Base-by-base conservation (phyloP, 2,888 invertebrate genomes). In the Synanthedon andrenaeformis region DNA sequence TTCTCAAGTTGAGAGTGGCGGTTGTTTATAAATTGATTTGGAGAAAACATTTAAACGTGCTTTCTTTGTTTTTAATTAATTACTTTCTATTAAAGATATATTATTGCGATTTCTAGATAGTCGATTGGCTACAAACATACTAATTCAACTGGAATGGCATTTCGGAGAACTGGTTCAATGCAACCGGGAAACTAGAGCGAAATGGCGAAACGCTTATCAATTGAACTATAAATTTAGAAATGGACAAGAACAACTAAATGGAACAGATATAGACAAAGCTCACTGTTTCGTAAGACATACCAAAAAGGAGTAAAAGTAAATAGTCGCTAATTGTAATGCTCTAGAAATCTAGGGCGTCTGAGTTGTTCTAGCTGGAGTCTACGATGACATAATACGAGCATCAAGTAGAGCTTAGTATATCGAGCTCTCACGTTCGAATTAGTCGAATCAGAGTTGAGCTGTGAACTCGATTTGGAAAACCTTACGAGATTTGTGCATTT, bases 341-440 rank as follows among this genome's bases (percentile, higher is more conserved):
- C 63, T 64, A 64, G 42, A 65, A 70, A 79, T 72, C 70, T 73
- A 63, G 78, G 68, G 56, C 76, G 63, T 51, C 19, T 13, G 45
- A 45, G 45, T 51, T 67, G 69, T 58, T 70, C 69, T 73, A 49
- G 41, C 19, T 52, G 61, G 57, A 60, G 60, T 53, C 58, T 57
- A 55, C 55, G 62, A 65, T 78, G 74, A 79, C 76, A 77, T 79
- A 76, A 78, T 61, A 62, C 57, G 60, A 76, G 64, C 72, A 74
- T 63, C 76, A 70, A 64, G 63, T 76, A 66, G 75, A 77, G 4
- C 5, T 23, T 5, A 5, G 23, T 23, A 23, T 23, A 23, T 23
- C 23, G 4, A 23, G 73, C 78, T 85, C 83, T 77, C 82, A 84
- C 84, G 84, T 80, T 82, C 81, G 76, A 74, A 65, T 77, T 76